These are phyloP conservation scores for Scomber colias DNA, from an alignment of 2,113 vertebrate species.

Conservation along the genomic window DNA sequence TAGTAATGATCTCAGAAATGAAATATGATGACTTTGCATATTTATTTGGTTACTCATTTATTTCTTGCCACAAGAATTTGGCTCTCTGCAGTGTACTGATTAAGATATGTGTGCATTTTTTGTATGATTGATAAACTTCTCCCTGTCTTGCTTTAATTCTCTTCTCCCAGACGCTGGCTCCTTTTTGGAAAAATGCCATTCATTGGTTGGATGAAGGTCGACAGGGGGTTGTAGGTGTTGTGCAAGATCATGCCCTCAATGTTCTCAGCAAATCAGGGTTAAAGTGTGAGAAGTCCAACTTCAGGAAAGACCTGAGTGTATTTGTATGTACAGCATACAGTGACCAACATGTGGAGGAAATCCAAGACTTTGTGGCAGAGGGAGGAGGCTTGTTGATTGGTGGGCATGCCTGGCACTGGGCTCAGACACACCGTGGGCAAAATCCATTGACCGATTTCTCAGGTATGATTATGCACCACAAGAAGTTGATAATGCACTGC, in stretches of 20 bases:
- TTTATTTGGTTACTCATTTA: background rate
- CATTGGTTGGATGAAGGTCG: slow-evolving; percentile 84
- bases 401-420: slow-evolving; percentile 90
- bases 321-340: slow-evolving; percentile 58
- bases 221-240: slow-evolving; percentile 66
- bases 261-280: slow-evolving; percentile 26
- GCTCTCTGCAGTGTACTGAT: background rate
- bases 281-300: slow-evolving; percentile 21
- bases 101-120: background rate
- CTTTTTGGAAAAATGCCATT: slow-evolving; percentile 80
- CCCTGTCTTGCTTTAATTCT: background rate
- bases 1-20: background rate
- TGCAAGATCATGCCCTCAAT: background rate
- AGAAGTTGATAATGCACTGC: too few species aligned
- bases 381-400: slow-evolving; percentile 88
- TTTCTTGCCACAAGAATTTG: background rate
- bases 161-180: slow-evolving; percentile 51
- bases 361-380: slow-evolving; percentile 87
- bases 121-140: background rate
- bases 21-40: background rate
- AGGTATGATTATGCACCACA: slow-evolving; percentile 59
- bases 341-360: slow-evolving; percentile 54
- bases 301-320: slow-evolving; percentile 57
- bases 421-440: slow-evolving; percentile 62
- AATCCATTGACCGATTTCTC: slow-evolving; percentile 81